Evolutionary conservation across 2,797 vertebrate genomes (phyloP).

Genomic region (Ctenochaetus hawaiiensis): DNA sequence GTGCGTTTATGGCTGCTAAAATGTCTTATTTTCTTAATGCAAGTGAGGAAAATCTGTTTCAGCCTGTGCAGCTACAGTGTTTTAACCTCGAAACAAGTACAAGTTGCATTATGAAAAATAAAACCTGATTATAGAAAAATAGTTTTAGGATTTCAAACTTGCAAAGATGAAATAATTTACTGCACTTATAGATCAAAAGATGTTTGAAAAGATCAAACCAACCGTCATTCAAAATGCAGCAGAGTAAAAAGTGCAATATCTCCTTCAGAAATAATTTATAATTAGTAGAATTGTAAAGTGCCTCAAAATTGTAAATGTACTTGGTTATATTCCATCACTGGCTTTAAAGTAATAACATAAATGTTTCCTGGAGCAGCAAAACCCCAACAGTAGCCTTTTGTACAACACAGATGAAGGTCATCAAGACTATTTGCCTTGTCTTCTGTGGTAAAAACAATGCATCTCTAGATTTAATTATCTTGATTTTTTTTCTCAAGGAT

Average conservation of each 20-base stretch:
- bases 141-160: neutral
- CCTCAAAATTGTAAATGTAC: neutral
- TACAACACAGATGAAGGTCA: neutral
- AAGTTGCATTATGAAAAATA: no score
- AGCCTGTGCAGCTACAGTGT: neutral
- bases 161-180: neutral
- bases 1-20: neutral
- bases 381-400: neutral
- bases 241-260: neutral
- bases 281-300: neutral
- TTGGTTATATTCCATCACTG: neutral
- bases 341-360: constrained; percentile 6
- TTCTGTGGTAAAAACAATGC: neutral
- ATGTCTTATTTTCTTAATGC: neutral
- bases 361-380: neutral
- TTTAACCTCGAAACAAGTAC: neutral
- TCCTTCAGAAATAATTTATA: neutral
- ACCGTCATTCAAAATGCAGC: no score
- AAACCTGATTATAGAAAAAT: no score
- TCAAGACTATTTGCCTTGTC: neutral
- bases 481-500: neutral
- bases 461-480: neutral
- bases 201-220: neutral
- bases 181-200: neutral
- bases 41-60: neutral